Evolutionary conservation across 2,888 invertebrate species (phyloP), one percentile per base, ranked within the genome.

Genomic region (Eucera pruinosa): DNA sequence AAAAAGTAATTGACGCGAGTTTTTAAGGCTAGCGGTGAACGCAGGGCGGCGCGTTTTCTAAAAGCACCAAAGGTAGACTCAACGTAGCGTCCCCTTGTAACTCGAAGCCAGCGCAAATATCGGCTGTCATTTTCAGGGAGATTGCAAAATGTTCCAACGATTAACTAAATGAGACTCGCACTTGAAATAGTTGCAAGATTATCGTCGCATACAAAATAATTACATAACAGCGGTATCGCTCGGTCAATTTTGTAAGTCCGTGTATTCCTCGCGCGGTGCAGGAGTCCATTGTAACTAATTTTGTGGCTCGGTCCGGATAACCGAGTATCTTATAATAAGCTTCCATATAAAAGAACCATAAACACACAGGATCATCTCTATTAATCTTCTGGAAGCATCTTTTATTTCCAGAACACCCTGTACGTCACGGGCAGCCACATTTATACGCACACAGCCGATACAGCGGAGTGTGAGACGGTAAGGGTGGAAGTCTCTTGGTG

Each of bases 401-500:
- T 3, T 33, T 50, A 64, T 7, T 58, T 70, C 15, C 6, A 0
- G 55, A 43, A 18, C 70, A 61, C 70, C 65, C 54, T 25, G 41
- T 76, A 54, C 43, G 41, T 45, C 18, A n/a, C 27, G 52, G n/a
- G 9, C 30, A 52, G 62, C 57, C 48, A 64, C 54, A 11, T 60
- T 36, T 48, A 65, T 11, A 41, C 27, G 36, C 57, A 45, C 61
- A 54, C 54, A 27, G 36, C 6, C 11, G 13, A 18, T 50, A 71
- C 55, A 65, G 62, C 4, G 45, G 47, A 83, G 81, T 69, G 80
- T 64, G 75, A 70, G 81, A 73, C 62, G 41, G 67, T 41, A 65
- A 81, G 86, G 86, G 81, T 85, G 80, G 82, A 84, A 82, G 72
- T 75, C 78, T 71, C 61, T n/a, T n/a, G 73, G 50, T 85, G 82